Evolutionary conservation across 1,140 invertebrate species (phyloP), one percentile per base, ranked within the genome.

Genomic region (Drosophila virilis): DNA sequence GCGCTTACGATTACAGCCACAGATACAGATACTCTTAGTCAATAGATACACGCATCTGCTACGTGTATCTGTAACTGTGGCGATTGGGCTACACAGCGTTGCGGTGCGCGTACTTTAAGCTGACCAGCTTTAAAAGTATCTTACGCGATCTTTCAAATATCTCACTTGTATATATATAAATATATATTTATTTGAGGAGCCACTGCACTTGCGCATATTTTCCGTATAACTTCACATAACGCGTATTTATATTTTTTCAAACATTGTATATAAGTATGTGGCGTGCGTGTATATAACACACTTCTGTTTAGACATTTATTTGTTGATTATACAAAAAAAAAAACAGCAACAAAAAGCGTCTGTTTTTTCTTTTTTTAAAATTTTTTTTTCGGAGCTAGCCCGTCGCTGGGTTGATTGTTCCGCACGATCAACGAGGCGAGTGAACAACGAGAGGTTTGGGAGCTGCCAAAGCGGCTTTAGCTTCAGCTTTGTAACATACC

Each of bases 1-100:
- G 69, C 81, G 78, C 78, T 74, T 62, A 80, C 61, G 76, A 67
- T 75, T 78, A 78, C 68, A 73, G 70, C 68, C 32, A 50, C 38
- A 66, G 52, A 28, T 46, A 40, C 40, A 17, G 55, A 32, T n/a
- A 55, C 37, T 28, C 66, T 28, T 33, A 38, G n/a, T 15, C 38
- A 62, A 61, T 55, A 40, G 67, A 61, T 62, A 73, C 62, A 59
- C 69, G 62, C 54, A 51, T 50, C 37, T 37, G 9, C 45, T 62
- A 77, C 76, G 80, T 79, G 76, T 72, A 59, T 57, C 52, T 64
- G 38, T 32, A 57, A 32, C 54, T 59, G 57, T 35, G 28, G 12
- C 50, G 32, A 51, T 51, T 33, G 48, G 48, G 12, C 48, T 51
- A 33, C n/a, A 6, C 48, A 51, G 48, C 48, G 46, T 48, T 10